Evolutionary conservation across 37 sponge, comb jelly and placozoan genomes (phyloP).

Genomic region (Ianthella basta): DNA sequence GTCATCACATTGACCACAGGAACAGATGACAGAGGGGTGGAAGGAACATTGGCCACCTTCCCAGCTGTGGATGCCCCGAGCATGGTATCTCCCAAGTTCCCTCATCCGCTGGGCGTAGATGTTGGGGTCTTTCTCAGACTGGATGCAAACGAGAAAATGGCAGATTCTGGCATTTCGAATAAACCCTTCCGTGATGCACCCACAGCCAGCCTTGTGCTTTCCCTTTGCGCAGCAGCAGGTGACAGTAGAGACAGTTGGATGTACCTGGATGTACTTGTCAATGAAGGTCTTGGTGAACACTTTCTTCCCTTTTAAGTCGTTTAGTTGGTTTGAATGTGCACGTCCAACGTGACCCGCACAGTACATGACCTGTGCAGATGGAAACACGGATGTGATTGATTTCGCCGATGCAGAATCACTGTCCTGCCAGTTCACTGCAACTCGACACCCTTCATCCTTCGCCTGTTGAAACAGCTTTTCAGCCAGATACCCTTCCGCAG

Average conservation of each 20-base stretch:
- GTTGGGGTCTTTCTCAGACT: background rate
- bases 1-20: slow-evolving; percentile 27
- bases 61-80: slow-evolving; percentile 36
- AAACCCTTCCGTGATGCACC: slow-evolving; percentile 38
- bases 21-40: slow-evolving; percentile 19
- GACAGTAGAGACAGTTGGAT: slow-evolving; percentile 13
- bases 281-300: background rate
- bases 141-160: slow-evolving; percentile 5
- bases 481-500: slow-evolving; percentile 12
- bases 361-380: slow-evolving; percentile 24
- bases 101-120: slow-evolving; percentile 15
- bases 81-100: slow-evolving; percentile 38
- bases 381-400: background rate
- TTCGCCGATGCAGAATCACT: slow-evolving; percentile 22
- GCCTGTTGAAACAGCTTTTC: background rate
- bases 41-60: slow-evolving; percentile 41
- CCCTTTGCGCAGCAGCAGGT: slow-evolving; percentile 23
- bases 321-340: slow-evolving; percentile 26
- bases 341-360: slow-evolving; percentile 54
- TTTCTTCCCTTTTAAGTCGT: background rate
- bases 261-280: background rate
- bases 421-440: slow-evolving; percentile 37
- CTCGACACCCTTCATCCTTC: slow-evolving; percentile 1
- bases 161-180: slow-evolving; percentile 1
- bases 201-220: slow-evolving; percentile 35